phyloP scores from a whole-genome alignment of 2,888 invertebrate species.

The Drosophila falleni region DNA sequence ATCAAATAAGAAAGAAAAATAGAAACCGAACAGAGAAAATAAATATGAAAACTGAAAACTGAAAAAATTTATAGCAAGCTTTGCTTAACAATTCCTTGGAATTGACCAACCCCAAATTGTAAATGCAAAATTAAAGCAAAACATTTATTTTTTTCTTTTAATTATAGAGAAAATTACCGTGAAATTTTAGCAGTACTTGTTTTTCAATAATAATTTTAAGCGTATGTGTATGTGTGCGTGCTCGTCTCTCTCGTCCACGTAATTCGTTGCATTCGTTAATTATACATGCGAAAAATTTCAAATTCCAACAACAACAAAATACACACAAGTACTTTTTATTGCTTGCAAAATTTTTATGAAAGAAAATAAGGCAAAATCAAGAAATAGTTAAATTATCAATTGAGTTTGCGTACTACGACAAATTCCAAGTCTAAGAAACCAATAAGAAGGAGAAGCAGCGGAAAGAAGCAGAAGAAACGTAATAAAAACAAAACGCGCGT shows the following conservation, averaged over 20 bases:
- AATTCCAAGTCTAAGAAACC: constrained; percentile 32
- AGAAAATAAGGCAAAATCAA: constrained; percentile 14
- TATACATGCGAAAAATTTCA: constrained; percentile 37
- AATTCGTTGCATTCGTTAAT: constrained; percentile 57
- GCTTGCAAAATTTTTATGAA: constrained; percentile 26
- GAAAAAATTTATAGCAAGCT: constrained; percentile 51
- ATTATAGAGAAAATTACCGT: constrained; percentile 77
- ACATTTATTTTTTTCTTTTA: constrained; percentile 64
- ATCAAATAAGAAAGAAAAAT: constrained; percentile 7
- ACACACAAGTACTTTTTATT: constrained; percentile 22
- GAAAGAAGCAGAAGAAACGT: constrained; percentile 15
- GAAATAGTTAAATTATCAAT: constrained; percentile 23
- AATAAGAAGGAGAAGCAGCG: background rate
- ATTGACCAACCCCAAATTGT: constrained; percentile 56
- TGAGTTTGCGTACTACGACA: constrained; percentile 50
- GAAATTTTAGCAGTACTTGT: constrained; percentile 75
- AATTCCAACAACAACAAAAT: constrained; percentile 34
- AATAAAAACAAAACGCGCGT: constrained; percentile 35
- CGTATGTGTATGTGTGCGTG: constrained; percentile 58
- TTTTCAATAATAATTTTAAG: constrained; percentile 57
- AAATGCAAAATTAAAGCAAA: constrained; percentile 69
- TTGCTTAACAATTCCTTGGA: constrained; percentile 50
- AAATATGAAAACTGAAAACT: background rate
- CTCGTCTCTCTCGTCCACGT: constrained; percentile 56
- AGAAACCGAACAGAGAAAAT: too few species aligned